Evolutionary conservation across 2,113 vertebrate genomes (phyloP).

Genomic region (Rutilus rutilus): DNA sequence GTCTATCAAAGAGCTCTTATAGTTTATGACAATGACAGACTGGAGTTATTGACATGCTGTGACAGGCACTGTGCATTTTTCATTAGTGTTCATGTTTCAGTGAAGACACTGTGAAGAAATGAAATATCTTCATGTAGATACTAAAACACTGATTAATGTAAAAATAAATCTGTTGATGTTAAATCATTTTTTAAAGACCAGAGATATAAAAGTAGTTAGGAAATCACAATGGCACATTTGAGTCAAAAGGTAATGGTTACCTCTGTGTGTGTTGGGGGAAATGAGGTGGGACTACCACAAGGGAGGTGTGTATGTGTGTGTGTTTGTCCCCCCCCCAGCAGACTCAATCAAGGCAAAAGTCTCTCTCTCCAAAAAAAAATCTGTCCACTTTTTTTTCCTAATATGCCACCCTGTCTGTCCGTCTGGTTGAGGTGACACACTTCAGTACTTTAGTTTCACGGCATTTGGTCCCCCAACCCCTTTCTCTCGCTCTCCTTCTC

Average conservation of each 20-base stretch:
- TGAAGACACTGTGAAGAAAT: neutral
- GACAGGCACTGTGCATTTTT: conserved; percentile 13
- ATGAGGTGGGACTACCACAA: too few species aligned
- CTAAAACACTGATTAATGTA: neutral
- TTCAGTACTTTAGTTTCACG: conserved; percentile 70
- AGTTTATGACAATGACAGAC: conserved; percentile 64
- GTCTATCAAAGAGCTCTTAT: conserved; percentile 53
- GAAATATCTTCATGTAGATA: neutral
- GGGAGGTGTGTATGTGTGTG: conserved; percentile 50
- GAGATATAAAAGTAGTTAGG: neutral
- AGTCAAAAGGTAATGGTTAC: neutral
- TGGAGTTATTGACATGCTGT: conserved; percentile 55
- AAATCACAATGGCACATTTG: neutral
- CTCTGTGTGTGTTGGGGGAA: too few species aligned
- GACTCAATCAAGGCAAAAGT: conserved; percentile 32
- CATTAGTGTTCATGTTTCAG: neutral
- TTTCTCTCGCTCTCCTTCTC: conserved; percentile 65
- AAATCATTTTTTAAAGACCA: neutral
- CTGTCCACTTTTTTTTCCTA: conserved; percentile 1
- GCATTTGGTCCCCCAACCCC: conserved; percentile 48
- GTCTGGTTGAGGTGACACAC: conserved; percentile 79
- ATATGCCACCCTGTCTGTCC: conserved; percentile 66
- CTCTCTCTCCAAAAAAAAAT: conserved; percentile 50
- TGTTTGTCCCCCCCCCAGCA: conserved; percentile 23
- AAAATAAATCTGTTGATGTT: neutral